These are phyloP conservation scores for Isaurus tuberculatus DNA, from an alignment of 92 coral and sea anemone genomes.

Conservation along the genomic window DNA sequence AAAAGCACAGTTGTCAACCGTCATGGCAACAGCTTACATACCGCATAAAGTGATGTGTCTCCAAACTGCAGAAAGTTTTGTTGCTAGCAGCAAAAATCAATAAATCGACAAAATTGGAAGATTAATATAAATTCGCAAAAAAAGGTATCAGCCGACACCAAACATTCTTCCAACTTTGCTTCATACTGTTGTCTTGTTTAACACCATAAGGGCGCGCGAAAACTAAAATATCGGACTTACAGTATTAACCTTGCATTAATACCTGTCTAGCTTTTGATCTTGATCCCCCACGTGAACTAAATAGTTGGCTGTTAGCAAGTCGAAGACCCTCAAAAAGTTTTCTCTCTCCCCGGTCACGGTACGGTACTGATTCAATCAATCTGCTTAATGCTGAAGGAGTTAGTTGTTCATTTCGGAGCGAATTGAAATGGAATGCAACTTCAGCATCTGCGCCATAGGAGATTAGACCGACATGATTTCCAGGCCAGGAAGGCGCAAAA, in stretches of 20 bases:
- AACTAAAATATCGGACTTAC: too few relatives aligned
- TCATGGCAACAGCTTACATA: too few relatives aligned
- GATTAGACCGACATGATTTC: constrained; percentile 72
- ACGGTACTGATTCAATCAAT: constrained; percentile 55
- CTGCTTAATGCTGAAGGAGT: constrained; percentile 59
- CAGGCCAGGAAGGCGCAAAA: constrained; percentile 73
- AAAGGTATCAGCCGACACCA: too few relatives aligned
- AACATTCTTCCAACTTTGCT: too few relatives aligned
- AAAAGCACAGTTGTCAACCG: too few relatives aligned
- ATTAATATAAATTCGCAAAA: too few relatives aligned
- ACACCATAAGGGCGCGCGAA: too few relatives aligned
- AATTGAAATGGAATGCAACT: constrained; percentile 68
- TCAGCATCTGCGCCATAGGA: constrained; percentile 66
- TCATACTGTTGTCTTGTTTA: too few relatives aligned
- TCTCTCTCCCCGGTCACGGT: constrained; percentile 60
- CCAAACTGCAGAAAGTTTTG: too few relatives aligned
- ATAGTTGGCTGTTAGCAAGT: constrained; percentile 61
- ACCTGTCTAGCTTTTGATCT: constrained; percentile 78
- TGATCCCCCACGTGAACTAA: constrained; percentile 73
- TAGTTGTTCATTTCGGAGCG: constrained; percentile 68
- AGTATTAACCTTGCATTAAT: not conserved
- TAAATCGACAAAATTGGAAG: too few relatives aligned
- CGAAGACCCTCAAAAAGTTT: constrained; percentile 67
- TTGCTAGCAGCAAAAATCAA: too few relatives aligned
- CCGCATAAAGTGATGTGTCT: too few relatives aligned